Conservation (phyloP, 2,113 vertebrate species). For the Sialia sialis region DNA sequence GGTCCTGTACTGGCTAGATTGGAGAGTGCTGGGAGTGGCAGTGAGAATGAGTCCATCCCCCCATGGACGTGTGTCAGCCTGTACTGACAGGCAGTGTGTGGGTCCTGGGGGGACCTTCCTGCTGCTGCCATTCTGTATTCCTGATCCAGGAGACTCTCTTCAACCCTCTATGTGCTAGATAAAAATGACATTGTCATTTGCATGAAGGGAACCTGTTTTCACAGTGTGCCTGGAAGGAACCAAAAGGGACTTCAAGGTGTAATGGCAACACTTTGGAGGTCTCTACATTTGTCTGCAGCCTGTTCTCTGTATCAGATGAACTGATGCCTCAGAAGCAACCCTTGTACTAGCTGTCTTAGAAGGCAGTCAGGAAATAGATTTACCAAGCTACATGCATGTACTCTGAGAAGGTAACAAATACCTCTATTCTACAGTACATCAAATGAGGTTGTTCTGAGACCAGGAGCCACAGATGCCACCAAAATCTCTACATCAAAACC, state of each 20-base stretch:
- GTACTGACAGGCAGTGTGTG: background rate
- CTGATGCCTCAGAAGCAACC: background rate
- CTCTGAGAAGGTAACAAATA: conserved; percentile 36
- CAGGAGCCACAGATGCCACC: background rate
- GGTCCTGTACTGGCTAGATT: accelerated
- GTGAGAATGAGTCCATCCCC: background rate
- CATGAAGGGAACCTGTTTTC: background rate
- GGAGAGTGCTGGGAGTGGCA: background rate
- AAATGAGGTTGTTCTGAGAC: background rate
- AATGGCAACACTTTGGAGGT: background rate
- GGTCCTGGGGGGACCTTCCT: background rate
- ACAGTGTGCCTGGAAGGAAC: background rate
- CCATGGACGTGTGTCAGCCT: background rate
- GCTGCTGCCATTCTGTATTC: background rate
- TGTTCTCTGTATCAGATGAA: conserved; percentile 25
- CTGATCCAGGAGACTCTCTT: background rate
- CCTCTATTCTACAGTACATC: conserved; percentile 20
- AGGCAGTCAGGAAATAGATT: conserved; percentile 34
- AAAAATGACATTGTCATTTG: background rate
- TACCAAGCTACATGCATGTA: background rate
- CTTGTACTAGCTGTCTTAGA: background rate
- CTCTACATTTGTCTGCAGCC: conserved; percentile 1
- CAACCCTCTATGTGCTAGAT: background rate
- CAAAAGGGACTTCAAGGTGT: background rate
- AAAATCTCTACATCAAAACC: conserved; percentile 5